These are phyloP conservation scores for Alviniconcha strummeri DNA, from an alignment of 2,888 invertebrate genomes.

Conservation along the genomic window DNA sequence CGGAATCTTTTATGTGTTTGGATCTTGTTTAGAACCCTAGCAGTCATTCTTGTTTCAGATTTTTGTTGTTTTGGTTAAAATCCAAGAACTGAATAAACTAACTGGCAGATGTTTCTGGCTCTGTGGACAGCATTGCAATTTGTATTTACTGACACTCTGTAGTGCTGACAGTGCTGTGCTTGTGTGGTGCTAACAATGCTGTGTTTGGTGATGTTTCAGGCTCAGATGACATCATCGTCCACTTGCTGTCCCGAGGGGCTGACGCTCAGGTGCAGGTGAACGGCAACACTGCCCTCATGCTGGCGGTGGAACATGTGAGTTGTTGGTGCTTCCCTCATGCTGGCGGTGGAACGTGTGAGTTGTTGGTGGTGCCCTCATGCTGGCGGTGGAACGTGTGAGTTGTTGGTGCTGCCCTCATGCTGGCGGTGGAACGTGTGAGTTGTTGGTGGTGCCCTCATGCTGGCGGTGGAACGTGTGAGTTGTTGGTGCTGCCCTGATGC, in stretches of 20 bases:
- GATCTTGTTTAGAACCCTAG: too few species aligned
- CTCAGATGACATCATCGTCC: constrained; percentile 65
- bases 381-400: constrained; percentile 63
- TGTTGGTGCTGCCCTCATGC: constrained; percentile 64
- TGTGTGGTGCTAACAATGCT: too few species aligned
- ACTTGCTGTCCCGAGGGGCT: constrained; percentile 65
- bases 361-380: constrained; percentile 64
- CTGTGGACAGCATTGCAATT: too few species aligned
- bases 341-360: constrained; percentile 62
- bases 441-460: too few species aligned
- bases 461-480: not conserved
- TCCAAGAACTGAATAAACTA: too few species aligned
- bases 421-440: constrained; percentile 62
- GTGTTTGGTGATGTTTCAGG: constrained; percentile 43
- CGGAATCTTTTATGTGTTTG: too few species aligned
- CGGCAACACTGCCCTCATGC: constrained; percentile 70
- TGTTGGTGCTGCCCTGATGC: constrained; percentile 64
- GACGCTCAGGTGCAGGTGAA: constrained; percentile 65
- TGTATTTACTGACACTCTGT: too few species aligned
- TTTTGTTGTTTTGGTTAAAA: too few species aligned
- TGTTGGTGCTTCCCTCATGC: constrained; percentile 64
- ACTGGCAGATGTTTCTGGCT: too few species aligned
- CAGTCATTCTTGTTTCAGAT: too few species aligned
- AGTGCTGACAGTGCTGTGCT: too few species aligned
- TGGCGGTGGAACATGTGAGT: constrained; percentile 63